A percentile compares a stretch with the other conserved stretches of the same genome.
Conservation (phyloP, 2,797 vertebrate species). For the Hippoglossus hippoglossus region DNA sequence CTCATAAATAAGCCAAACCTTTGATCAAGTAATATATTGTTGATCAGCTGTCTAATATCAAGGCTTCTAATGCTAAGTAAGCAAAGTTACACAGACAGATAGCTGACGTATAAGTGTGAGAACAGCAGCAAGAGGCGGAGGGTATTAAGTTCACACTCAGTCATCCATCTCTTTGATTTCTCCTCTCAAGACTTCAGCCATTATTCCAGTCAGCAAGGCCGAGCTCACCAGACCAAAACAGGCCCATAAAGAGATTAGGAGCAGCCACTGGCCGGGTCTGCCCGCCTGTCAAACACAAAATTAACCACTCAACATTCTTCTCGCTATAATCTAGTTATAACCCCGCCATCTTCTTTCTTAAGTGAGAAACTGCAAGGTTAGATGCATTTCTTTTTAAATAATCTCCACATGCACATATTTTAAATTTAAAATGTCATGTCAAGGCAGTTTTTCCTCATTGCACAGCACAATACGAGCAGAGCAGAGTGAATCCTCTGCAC, state of each 20-base stretch:
- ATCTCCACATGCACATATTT: too few relatives aligned
- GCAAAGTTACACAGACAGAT: constrained; percentile 3
- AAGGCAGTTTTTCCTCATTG: neutral
- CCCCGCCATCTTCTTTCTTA: too few relatives aligned
- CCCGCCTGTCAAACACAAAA: constrained; percentile 9
- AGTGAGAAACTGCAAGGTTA: neutral
- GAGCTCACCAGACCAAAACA: constrained; percentile 49
- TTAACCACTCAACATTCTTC: constrained; percentile 15
- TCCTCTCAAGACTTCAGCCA: constrained; percentile 11
- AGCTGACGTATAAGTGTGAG: neutral
- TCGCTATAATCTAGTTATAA: neutral
- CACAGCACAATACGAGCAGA: neutral
- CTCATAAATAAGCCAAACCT: constrained; percentile 50
- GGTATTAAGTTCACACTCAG: constrained; percentile 38
- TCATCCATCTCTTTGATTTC: constrained; percentile 43
- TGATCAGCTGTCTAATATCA: constrained; percentile 10
- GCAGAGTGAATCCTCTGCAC: neutral
- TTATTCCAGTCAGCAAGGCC: constrained; percentile 46
- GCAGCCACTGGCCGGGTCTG: constrained; percentile 4
- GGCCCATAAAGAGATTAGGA: constrained; percentile 43
- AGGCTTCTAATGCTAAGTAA: neutral
- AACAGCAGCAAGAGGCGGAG: constrained; percentile 12
- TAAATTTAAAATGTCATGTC: neutral
- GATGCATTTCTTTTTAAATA: too few relatives aligned
- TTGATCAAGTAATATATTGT: constrained; percentile 22